Base-by-base conservation (phyloP, 1,140 invertebrate species). In the Drosophila pseudoananassae region DNA sequence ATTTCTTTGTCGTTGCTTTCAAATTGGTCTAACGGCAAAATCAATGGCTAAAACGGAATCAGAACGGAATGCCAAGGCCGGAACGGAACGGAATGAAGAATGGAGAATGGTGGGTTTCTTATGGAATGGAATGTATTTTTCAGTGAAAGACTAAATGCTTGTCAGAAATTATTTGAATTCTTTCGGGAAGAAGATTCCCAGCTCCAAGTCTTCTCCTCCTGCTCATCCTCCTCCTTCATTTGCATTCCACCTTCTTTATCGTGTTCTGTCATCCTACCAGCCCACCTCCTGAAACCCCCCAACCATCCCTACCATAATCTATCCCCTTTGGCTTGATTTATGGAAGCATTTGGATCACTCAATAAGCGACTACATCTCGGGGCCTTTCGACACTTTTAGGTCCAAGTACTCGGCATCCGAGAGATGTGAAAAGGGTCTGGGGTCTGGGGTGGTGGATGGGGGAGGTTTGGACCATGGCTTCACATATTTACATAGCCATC, bases 1-100 rank as follows among this genome's bases (percentile, higher is more conserved):
- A 78, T 69, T 68, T 66, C 61, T 79, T 75, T 79, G 46, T 58
- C 60, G 76, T 72, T 54, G 63, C 76, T 78, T 74, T 78, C 33
- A 69, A 78, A 78, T 78, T 63, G 69, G 72, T 50, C 38, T 38
- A 73, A 71, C 55, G 66, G 71, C 40, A 71, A 46, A 46, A 68
- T 65, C 64, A 46, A 43, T 60, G 53, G 23, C 29, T 51, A 15
- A 68, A 36, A 65, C 60, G 64, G 49, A 68, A 68, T 68, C 23
- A 65, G 64, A 65, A 69, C 65, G 65, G 65, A 69, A 69, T 69
- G 61, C 46, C 60, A 54, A 45, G 47, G 47, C 56, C 56, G 56
- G 64, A 68, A 65, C 46, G 64, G 49, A 54, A 66, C 36, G 58
- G 47, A 53, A 68, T 33, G 60, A n/a, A n/a, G 27, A 20, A 20